Conservation (phyloP, 2,888 invertebrate species). For the Antheraea assamensis region DNA sequence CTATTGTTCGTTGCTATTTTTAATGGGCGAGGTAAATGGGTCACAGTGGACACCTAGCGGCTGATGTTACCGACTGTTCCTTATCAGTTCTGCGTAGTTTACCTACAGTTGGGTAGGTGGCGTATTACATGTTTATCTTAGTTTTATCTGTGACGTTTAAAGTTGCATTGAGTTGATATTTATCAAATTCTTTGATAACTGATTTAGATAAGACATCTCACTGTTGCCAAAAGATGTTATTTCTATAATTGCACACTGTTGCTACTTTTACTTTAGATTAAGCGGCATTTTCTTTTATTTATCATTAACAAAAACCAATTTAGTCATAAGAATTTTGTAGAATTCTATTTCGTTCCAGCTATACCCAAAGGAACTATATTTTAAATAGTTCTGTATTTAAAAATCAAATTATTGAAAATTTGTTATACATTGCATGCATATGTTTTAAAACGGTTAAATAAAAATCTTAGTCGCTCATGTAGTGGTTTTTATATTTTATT, state of each 20-base stretch:
- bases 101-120: slow-evolving; percentile 14
- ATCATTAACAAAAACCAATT: neutral
- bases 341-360: neutral
- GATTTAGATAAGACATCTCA: slow-evolving; percentile 6
- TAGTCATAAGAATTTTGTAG: neutral
- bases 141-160: slow-evolving; percentile 15
- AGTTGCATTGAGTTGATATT: neutral
- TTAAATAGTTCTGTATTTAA: neutral
- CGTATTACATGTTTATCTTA: slow-evolving; percentile 15
- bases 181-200: neutral
- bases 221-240: neutral
- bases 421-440: too few relatives aligned
- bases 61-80: slow-evolving; percentile 13
- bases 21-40: slow-evolving; percentile 75
- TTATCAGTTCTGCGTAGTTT: slow-evolving; percentile 16
- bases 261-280: neutral
- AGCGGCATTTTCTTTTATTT: neutral
- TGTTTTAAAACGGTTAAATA: too few relatives aligned
- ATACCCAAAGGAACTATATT: neutral
- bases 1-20: slow-evolving; percentile 79
- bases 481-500: too few relatives aligned
- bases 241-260: neutral
- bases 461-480: too few relatives aligned
- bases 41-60: slow-evolving; percentile 63
- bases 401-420: too few relatives aligned